These are phyloP conservation scores for Drosophila rufa DNA, from an alignment of 1,140 invertebrate genomes.

Conservation along the genomic window DNA sequence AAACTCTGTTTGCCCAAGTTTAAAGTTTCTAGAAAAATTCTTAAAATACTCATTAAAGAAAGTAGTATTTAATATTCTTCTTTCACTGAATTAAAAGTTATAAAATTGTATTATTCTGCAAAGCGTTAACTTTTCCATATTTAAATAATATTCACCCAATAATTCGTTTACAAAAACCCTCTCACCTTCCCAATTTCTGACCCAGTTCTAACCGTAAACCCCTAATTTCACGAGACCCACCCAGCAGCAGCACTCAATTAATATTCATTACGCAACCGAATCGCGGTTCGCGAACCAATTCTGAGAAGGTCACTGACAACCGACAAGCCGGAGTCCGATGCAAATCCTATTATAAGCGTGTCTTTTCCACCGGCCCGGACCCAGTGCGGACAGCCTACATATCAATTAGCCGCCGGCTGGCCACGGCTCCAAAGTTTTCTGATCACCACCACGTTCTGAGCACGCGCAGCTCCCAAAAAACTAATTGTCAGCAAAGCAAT, in stretches of 20 bases:
- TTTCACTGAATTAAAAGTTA: too few relatives aligned
- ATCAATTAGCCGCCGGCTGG: slow-evolving; percentile 58
- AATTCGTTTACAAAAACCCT: neutral
- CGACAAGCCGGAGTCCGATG: slow-evolving; percentile 18
- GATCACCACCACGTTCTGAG: slow-evolving; percentile 28
- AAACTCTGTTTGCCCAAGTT: neutral
- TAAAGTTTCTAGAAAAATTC: too few relatives aligned
- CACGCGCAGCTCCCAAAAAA: slow-evolving; percentile 28
- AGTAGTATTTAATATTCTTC: too few relatives aligned
- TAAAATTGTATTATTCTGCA: too few relatives aligned
- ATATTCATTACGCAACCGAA: slow-evolving; percentile 46
- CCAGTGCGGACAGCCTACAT: slow-evolving; percentile 52
- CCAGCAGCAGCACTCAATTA: slow-evolving; percentile 30
- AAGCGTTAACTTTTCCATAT: too few relatives aligned
- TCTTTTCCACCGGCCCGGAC: slow-evolving; percentile 19
- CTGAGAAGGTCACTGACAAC: slow-evolving; percentile 57
- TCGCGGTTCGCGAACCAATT: slow-evolving; percentile 30
- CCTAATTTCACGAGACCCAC: neutral
- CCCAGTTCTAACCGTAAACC: slow-evolving; percentile 18
- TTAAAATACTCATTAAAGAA: too few relatives aligned
- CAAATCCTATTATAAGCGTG: slow-evolving; percentile 15
- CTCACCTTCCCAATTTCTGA: neutral
- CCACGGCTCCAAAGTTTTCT: slow-evolving; percentile 19
- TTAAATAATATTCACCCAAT: too few relatives aligned
- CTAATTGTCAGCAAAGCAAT: slow-evolving; percentile 11